Evolutionary conservation across 2,888 invertebrate genomes (phyloP).

Genomic region (Itoplectis maculator): DNA sequence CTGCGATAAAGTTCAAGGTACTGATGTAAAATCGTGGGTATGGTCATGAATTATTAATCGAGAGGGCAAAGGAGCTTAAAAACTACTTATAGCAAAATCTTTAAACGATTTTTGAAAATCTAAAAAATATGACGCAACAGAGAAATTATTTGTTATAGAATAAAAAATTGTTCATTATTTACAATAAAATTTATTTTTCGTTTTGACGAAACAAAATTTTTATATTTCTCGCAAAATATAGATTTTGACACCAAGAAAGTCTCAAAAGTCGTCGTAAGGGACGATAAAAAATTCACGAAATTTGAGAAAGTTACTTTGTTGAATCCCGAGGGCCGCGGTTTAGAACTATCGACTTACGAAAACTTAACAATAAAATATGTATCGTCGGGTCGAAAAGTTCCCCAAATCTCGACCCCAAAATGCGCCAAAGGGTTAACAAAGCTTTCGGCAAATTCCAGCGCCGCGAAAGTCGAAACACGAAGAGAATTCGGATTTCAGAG

Average conservation of each 20-base stretch:
- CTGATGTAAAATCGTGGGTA: not conserved
- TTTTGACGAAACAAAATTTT: too few relatives aligned
- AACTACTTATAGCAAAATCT: not conserved
- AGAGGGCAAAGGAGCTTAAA: not conserved
- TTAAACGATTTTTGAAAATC: not conserved
- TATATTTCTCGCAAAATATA: too few relatives aligned
- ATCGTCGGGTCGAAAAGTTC: not conserved
- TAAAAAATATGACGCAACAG: too few relatives aligned
- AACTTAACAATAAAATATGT: not conserved
- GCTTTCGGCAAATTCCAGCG: not conserved
- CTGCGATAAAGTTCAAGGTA: constrained; percentile 14
- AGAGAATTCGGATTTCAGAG: not conserved
- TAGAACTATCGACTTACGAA: not conserved
- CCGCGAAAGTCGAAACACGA: not conserved
- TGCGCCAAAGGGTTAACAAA: not conserved
- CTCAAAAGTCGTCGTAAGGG: not conserved
- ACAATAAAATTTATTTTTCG: too few relatives aligned
- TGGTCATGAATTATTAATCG: constrained; percentile 4
- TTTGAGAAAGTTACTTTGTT: not conserved
- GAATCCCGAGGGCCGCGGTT: not conserved
- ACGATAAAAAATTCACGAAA: not conserved
- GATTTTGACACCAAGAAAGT: not conserved
- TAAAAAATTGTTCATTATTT: too few relatives aligned
- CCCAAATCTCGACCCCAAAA: not conserved
- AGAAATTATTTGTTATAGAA: too few relatives aligned